A percentile compares a stretch with the other conserved stretches of the same genome.
Conservation (phyloP, 2,888 invertebrate species). For the Noctuana brunneofusca region DNA sequence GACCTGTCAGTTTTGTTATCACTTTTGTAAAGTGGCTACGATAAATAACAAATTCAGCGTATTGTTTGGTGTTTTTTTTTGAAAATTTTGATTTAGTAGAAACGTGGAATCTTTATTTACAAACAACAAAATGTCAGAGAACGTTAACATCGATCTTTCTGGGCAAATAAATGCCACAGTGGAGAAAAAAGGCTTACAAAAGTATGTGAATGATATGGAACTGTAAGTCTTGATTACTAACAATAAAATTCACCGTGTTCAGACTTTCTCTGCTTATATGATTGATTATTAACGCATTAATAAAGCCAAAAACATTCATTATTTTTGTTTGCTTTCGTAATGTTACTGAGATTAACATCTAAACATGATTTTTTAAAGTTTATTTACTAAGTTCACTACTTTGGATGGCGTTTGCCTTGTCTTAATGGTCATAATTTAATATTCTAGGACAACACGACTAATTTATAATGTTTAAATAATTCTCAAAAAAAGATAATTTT, state of each 20-base stretch:
- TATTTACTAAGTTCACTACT: too few relatives aligned
- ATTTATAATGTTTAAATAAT: too few relatives aligned
- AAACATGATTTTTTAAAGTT: background rate
- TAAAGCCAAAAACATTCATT: background rate
- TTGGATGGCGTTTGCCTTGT: too few relatives aligned
- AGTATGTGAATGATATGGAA: slow-evolving; percentile 80
- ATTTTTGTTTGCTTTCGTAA: background rate
- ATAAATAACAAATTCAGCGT: too few relatives aligned
- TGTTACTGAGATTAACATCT: background rate
- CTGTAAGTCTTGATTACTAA: slow-evolving; percentile 67
- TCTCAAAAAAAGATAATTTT: too few relatives aligned
- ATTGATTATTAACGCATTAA: slow-evolving; percentile 33
- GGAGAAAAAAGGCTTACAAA: slow-evolving; percentile 76
- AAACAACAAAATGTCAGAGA: slow-evolving; percentile 64
- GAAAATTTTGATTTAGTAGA: background rate
- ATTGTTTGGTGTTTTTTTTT: background rate
- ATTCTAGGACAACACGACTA: too few relatives aligned
- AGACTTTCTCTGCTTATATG: slow-evolving; percentile 1
- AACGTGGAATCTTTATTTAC: background rate
- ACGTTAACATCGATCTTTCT: slow-evolving; percentile 74
- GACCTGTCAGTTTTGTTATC: too few relatives aligned
- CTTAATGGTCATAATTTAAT: too few relatives aligned
- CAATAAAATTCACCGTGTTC: slow-evolving; percentile 8
- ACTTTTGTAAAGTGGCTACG: too few relatives aligned
- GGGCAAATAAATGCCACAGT: slow-evolving; percentile 74